Base-by-base conservation (phyloP, 2,888 invertebrate genomes). In the Andrena camellia region DNA sequence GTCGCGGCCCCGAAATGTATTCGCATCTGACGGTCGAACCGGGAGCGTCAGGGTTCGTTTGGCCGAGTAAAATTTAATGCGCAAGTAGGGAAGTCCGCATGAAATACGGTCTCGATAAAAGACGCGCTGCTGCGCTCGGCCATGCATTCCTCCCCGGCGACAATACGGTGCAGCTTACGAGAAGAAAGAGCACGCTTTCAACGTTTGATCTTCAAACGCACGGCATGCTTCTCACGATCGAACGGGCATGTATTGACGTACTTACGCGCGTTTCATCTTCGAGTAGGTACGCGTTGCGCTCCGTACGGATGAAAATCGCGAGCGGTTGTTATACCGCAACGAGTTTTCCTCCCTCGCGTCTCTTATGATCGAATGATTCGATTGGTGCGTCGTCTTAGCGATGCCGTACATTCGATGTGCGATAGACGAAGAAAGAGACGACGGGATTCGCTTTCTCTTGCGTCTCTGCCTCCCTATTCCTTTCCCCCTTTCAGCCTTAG, bases 121-220 rank as follows among this genome's bases (percentile, higher is more conserved):
- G 70, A 76, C 63, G 74, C 70, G 69, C 50, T 68, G 75, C 70
- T 74, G 82, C 82, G 76, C 79, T 81, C 81, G 78, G 50, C 57
- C 54, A 54, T 76, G 80, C 75, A 84, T 82, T 82, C 86, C 88
- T 80, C 23, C 81, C 66, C 59, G 42, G 66, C 77, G 76, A 85
- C 82, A 83, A 82, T 84, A 79, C 83, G 52, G 63, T 10, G 52
- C 42, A 33, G 63, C 48, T 68, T 81, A 81, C 70, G 69, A 77
- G 76, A 77, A 78, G 42, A 83, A 69, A 73, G 81, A 59, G 76
- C 82, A 77, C 75, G 81, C 85, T 88, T 88, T 86, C 75, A 83
- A 57, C 84, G 79, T 82, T 81, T 79, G 84, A 89, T 90, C 86
- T 88, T 87, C 81, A 81, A 89, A 87, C 81, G 77, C 64, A 42